These are phyloP conservation scores for Crocodylus rhombifer DNA, from an alignment of 2,797 vertebrate genomes.

Conservation along the genomic window DNA sequence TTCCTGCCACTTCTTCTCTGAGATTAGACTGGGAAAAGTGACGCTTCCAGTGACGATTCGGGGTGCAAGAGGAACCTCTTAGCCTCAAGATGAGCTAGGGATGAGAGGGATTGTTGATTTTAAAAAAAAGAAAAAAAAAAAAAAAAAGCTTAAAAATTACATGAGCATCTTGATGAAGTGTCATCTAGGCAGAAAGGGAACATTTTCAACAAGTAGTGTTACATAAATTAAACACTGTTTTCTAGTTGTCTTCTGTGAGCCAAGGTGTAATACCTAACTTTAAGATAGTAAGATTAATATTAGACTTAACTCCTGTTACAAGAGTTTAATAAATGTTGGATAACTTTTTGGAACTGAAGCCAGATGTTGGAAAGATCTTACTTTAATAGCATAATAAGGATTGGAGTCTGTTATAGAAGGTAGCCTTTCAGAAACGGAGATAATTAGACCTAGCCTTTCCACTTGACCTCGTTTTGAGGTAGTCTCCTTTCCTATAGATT, in stretches of 20 bases:
- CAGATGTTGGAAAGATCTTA: neutral
- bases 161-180: neutral
- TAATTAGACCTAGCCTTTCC: neutral
- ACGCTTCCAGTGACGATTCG: neutral
- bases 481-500: neutral
- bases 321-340: slow-evolving; percentile 5
- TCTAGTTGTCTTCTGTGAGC: neutral
- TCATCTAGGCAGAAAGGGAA: neutral
- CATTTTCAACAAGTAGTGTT: neutral
- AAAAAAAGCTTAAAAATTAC: neutral
- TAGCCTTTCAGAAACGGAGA: slow-evolving; percentile 2
- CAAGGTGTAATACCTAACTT: neutral
- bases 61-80: neutral
- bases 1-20: neutral
- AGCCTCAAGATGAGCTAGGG: neutral
- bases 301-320: slow-evolving; percentile 17
- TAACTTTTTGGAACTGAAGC: slow-evolving; percentile 1
- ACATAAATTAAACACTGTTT: neutral
- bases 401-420: slow-evolving; percentile 9
- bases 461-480: slow-evolving; percentile 31
- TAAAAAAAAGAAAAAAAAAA: neutral
- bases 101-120: neutral
- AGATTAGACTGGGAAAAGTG: neutral
- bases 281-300: slow-evolving; percentile 7
- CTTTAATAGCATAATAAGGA: slow-evolving; percentile 8